Evolutionary conservation across 2,113 vertebrate genomes (phyloP), one percentile per base, ranked within the genome.

Genomic region (Mesocricetus auratus): DNA sequence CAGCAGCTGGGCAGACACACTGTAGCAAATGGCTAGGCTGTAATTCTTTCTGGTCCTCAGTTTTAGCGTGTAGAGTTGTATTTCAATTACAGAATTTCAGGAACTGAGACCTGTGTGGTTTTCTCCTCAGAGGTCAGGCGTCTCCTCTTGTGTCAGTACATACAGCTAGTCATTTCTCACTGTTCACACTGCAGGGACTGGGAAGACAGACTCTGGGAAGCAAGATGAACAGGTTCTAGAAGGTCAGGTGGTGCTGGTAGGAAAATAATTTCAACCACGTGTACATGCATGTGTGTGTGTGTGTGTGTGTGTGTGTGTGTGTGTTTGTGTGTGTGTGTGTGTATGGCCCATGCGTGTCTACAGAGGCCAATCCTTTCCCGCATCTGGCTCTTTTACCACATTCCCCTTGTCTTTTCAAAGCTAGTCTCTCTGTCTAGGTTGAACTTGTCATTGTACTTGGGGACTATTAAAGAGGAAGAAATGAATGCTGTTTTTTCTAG

Each of bases 381-480:
- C 3, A 42, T 89, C 36, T 74, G 50, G 24, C 62, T n/a, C 45
- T 89, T 69, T 91, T 47, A 89, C 4, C 24, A 12, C 53, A 56
- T 12, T 10, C 45, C 33, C 77, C 68, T 62, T 69, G 45, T 73
- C 29, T 90, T 74, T 60, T 87, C 8, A 78, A 95, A 88, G 22
- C 11, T 79, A 79, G 56, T 29, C 39, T 39, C 85, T 94, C 56
- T 91, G 39, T 56, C 45, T 62, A 68, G 39, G 62, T 68, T 29
- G 12, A 58, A 60, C 33, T 56, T 42, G 69, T 60, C 68, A 12
- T 89, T 93, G 66, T 88, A 26, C 45, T 96, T 58, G 36, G 60
- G 42, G 90, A 42, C 29, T 58, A 62, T 79, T 91, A 91, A 85
- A 33, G 77, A 95, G 60, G n/a, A 71, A 96, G 86, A 47, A 87